These are phyloP conservation scores for Stictonetta naevosa DNA, from an alignment of 2,113 vertebrate species.

Conservation along the genomic window DNA sequence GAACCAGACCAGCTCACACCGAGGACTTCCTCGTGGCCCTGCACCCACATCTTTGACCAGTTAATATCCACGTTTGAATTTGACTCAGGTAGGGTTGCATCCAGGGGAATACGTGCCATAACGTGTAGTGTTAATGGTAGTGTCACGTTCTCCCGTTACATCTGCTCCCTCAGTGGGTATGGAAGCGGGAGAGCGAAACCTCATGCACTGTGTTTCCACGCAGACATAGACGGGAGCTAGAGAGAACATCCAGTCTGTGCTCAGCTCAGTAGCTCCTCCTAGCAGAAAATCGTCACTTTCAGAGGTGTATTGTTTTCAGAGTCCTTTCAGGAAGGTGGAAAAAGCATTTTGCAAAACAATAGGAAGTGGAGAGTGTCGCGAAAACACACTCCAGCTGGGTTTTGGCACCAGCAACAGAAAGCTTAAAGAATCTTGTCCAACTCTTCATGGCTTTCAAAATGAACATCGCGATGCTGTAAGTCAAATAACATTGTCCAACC, in stretches of 20 bases:
- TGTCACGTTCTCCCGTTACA: constrained; percentile 47
- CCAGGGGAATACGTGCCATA: not conserved
- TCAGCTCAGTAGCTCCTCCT: constrained; percentile 67
- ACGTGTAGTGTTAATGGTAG: constrained; percentile 31
- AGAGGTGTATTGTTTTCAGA: constrained; percentile 66
- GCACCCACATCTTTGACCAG: not conserved
- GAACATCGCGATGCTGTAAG: constrained; percentile 25
- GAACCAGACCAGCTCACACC: not conserved
- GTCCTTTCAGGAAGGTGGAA: constrained; percentile 78
- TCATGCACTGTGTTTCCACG: not conserved
- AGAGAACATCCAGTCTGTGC: not conserved
- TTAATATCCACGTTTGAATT: not conserved
- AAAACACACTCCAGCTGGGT: constrained; percentile 58
- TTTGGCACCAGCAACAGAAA: constrained; percentile 49
- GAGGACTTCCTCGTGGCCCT: not conserved
- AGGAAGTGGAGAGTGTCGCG: constrained; percentile 44
- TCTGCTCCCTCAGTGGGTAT: not conserved
- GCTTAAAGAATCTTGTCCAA: constrained; percentile 46
- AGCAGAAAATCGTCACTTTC: constrained; percentile 48
- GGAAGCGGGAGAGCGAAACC: not conserved
- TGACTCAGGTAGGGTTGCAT: not conserved
- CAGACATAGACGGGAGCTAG: not conserved
- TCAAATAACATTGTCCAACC: constrained; percentile 60
- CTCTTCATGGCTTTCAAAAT: constrained; percentile 53
- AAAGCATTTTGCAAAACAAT: constrained; percentile 57